Evolutionary conservation across 2,888 invertebrate genomes (phyloP).

Genomic region (Lepeophtheirus nordmannii): DNA sequence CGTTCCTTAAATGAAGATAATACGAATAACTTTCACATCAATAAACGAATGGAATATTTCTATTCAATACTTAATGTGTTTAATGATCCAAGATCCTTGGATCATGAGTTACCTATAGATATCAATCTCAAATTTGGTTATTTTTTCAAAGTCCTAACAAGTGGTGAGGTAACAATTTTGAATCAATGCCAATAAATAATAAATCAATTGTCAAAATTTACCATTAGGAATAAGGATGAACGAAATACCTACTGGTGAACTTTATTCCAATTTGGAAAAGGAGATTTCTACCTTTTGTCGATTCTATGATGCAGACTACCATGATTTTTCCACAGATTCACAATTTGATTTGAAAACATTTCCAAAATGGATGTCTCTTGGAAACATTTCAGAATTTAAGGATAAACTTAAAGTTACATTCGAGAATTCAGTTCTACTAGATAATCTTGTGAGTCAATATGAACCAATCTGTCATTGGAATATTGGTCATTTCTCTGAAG

Average conservation of each 20-base stretch:
- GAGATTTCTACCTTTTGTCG: neutral
- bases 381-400: neutral
- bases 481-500: neutral
- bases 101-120: neutral
- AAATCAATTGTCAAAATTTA: neutral
- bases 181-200: no score
- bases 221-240: neutral
- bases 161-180: neutral
- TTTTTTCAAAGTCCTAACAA: neutral
- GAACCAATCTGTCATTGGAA: neutral
- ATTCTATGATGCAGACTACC: neutral
- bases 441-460: neutral
- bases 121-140: neutral
- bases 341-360: neutral
- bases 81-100: neutral
- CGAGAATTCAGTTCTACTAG: neutral
- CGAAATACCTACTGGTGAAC: neutral
- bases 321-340: neutral
- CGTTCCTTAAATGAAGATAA: neutral
- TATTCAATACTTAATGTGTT: neutral
- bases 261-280: neutral
- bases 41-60: neutral
- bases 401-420: neutral
- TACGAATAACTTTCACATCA: neutral
- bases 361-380: constrained; percentile 5